phyloP scores from a whole-genome alignment of 2,888 invertebrate species.

The Agrochola lota region DNA sequence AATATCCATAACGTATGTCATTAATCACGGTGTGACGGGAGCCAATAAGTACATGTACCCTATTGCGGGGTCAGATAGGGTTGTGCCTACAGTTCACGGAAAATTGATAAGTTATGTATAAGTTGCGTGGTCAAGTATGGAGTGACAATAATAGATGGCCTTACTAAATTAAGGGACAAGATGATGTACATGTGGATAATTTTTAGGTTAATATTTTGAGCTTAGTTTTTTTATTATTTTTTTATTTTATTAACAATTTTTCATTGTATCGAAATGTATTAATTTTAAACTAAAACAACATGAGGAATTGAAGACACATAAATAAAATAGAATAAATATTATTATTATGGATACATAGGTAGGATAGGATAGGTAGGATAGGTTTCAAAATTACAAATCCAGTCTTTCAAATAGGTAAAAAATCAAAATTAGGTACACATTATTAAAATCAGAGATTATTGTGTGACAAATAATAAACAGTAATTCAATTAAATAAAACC shows the following conservation, averaged over 20 bases:
- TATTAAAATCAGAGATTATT: too few relatives aligned
- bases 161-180: not conserved
- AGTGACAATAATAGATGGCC: not conserved
- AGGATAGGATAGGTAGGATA: too few relatives aligned
- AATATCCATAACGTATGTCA: slow-evolving; percentile 51
- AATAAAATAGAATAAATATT: too few relatives aligned
- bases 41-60: slow-evolving; percentile 41
- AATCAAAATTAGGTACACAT: too few relatives aligned
- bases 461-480: not conserved
- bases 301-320: too few relatives aligned
- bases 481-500: too few relatives aligned
- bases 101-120: not conserved
- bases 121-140: not conserved
- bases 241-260: too few relatives aligned
- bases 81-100: slow-evolving; percentile 4
- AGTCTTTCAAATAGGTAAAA: too few relatives aligned
- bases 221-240: not conserved
- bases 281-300: too few relatives aligned
- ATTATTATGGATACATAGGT: too few relatives aligned
- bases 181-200: not conserved
- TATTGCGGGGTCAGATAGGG: slow-evolving; percentile 51
- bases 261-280: too few relatives aligned
- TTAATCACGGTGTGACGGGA: slow-evolving; percentile 62
- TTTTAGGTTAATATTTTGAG: not conserved
- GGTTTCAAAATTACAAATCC: too few relatives aligned